Evolutionary conservation across 2,888 invertebrate species (phyloP), one percentile per base, ranked within the genome.

Genomic region (Schizaphis graminum): DNA sequence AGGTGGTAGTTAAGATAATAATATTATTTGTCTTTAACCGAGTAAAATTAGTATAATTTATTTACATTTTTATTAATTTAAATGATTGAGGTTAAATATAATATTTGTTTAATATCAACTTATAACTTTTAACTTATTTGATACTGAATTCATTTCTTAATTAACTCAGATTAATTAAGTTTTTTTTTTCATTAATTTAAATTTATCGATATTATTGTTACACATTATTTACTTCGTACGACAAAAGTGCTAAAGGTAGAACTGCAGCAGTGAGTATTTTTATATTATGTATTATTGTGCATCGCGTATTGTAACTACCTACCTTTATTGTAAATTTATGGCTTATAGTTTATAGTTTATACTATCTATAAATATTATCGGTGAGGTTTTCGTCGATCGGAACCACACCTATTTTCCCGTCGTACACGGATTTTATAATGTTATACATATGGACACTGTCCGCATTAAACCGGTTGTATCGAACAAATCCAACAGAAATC

Each of bases 401-500:
- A 56, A 89, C 53, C 89, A 56, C 89, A 89, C 89, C 89, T 90
- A n/a, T 87, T 86, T n/a, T 56, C 3, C 56, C 35, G 88, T 56
- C 88, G 56, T 13, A 89, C 8, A 53, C 41, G 35, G 35, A 77
- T 77, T 77, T 77, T 26, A 35, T 35, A 49, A 86, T 87, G 41
- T 53, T 53, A 53, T 53, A 85, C 26, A 85, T n/a, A 44, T 88
- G 35, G 24, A 44, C 35, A 44, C 16, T 41, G 21, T 77, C 35
- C 77, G n/a, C n/a, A 35, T 24, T n/a, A 67, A 91, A 91, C 91
- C 91, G 91, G 91, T 91, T 84, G 41, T 77, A 77, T 85, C 56
- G 56, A 53, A 53, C 35, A 41, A 56, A 53, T 90, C 67, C 35
- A 13, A 90, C 41, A 91, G 91, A 56, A 85, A 91, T 91, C 91